These are phyloP conservation scores for Melierax canorus DNA, from an alignment of 2,113 vertebrate genomes.

Conservation along the genomic window DNA sequence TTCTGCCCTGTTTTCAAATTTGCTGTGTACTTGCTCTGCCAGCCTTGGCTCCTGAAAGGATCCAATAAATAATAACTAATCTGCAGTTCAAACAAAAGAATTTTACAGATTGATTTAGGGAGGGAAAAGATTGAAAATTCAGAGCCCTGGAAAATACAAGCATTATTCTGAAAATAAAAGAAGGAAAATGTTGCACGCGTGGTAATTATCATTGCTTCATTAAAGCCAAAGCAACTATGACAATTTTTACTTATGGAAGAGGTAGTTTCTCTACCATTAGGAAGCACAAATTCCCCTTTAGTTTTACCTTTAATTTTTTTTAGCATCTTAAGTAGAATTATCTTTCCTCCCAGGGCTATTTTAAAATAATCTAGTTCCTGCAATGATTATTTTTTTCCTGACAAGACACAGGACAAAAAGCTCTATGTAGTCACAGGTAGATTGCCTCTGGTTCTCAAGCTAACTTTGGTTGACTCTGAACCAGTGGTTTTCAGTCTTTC, in stretches of 20 bases:
- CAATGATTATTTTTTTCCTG: neutral
- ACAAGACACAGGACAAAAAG: neutral
- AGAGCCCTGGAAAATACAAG: neutral
- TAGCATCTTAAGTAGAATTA: neutral
- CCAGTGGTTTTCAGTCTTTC: neutral
- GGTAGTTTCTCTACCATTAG: neutral
- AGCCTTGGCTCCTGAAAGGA: neutral
- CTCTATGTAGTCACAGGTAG: neutral
- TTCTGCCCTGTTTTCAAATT: neutral
- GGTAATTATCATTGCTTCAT: neutral
- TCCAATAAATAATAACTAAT: neutral
- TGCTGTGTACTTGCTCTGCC: neutral
- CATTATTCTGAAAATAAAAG: neutral
- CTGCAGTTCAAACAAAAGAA: neutral
- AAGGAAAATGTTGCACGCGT: neutral
- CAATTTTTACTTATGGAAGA: neutral
- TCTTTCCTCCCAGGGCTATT: neutral
- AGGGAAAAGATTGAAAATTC: neutral
- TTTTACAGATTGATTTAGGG: neutral
- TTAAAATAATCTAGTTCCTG: neutral
- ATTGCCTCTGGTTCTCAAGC: neutral
- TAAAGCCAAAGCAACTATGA: neutral
- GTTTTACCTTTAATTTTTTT: neutral
- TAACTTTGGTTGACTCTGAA: neutral
- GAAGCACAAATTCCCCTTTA: neutral